Evolutionary conservation across 2,113 vertebrate genomes (phyloP).

Genomic region (Scomber colias): DNA sequence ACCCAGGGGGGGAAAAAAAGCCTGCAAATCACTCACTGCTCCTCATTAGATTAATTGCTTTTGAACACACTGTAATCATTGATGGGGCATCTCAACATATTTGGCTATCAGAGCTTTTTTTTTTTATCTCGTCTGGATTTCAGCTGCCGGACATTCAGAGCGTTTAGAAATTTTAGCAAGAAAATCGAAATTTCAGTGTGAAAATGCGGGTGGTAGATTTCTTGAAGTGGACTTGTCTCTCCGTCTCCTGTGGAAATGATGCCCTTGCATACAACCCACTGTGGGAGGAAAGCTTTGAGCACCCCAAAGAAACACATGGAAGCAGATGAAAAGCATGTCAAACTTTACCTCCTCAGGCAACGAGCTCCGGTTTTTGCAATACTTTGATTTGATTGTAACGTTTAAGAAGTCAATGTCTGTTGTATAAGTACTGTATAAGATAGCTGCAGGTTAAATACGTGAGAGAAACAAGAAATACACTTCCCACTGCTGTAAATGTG

Average conservation of each 20-base stretch:
- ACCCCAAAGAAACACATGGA: not conserved
- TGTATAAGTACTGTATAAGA: not conserved
- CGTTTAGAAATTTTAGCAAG: too few relatives aligned
- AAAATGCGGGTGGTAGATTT: too few relatives aligned
- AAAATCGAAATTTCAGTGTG: too few relatives aligned
- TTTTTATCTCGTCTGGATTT: not conserved
- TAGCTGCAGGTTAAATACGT: constrained; percentile 8
- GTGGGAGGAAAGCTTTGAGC: not conserved
- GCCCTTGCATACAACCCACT: not conserved
- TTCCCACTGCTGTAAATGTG: not conserved
- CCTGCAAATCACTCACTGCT: not conserved
- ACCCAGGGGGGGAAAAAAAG: not conserved
- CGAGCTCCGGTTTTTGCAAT: not conserved
- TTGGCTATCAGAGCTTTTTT: too few relatives aligned
- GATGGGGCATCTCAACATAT: not conserved
- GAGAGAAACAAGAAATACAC: not conserved
- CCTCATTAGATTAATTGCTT: not conserved
- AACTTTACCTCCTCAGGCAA: not conserved
- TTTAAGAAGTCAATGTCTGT: constrained; percentile 15
- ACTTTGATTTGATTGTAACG: constrained; percentile 15
- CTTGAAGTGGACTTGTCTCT: too few relatives aligned
- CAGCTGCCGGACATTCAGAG: not conserved
- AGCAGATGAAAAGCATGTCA: not conserved
- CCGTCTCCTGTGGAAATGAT: not conserved
- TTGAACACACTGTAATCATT: not conserved